Evolutionary conservation across 2,797 vertebrate species (phyloP).

Genomic region (Melanotaenia maccullochi): DNA sequence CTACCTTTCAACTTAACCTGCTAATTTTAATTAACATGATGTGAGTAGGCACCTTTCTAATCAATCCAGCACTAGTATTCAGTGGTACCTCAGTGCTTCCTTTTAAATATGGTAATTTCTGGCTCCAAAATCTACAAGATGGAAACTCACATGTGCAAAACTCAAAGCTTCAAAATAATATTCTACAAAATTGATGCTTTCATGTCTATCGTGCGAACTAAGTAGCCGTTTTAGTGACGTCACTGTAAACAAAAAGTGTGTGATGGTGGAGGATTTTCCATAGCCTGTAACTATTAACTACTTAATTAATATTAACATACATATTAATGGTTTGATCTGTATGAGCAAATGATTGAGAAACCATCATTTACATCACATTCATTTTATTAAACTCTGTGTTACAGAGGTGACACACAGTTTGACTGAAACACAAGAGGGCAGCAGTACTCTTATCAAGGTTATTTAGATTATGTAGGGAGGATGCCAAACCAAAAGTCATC

Average conservation of each 20-base stretch:
- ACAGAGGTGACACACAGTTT: background rate
- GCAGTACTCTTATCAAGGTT: slow-evolving; percentile 55
- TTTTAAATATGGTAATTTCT: too few relatives aligned
- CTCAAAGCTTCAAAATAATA: background rate
- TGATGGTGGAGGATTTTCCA: background rate
- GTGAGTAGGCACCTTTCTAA: too few relatives aligned
- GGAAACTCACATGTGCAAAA: background rate
- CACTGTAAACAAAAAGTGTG: background rate
- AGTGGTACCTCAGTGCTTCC: too few relatives aligned
- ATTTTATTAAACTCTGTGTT: background rate
- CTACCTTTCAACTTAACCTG: too few relatives aligned
- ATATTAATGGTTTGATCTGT: too few relatives aligned
- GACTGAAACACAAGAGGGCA: slow-evolving; percentile 76
- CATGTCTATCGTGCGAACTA: background rate
- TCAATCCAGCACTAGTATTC: too few relatives aligned
- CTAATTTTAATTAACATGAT: too few relatives aligned
- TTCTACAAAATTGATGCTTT: background rate
- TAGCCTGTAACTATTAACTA: background rate
- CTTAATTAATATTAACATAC: too few relatives aligned
- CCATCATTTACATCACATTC: too few relatives aligned
- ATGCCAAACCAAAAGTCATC: background rate
- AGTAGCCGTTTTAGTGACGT: background rate
- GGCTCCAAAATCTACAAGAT: too few relatives aligned
- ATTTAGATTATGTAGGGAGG: background rate
- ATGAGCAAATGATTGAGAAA: too few relatives aligned